Percentiles rank a stretch among this genome's conserved stretches.
phyloP scores from a whole-genome alignment of 2,797 vertebrate genomes.

The Falco peregrinus region DNA sequence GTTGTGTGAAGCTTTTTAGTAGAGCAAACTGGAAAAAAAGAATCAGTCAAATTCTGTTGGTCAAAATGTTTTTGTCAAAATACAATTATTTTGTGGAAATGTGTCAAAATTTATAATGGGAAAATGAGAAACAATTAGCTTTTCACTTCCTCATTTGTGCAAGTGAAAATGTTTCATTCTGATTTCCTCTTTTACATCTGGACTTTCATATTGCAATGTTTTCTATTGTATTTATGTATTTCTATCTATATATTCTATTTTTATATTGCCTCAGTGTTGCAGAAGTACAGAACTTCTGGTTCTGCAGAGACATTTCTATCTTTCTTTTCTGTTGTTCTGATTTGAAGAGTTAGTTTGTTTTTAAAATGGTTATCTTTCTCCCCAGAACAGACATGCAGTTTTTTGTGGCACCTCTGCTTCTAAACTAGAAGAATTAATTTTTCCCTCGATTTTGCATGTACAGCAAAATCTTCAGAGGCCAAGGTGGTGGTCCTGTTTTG shows the following conservation, averaged over 20 bases:
- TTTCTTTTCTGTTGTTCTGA: not conserved
- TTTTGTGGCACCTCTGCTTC: not conserved
- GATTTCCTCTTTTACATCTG: not conserved
- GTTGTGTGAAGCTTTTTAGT: not conserved
- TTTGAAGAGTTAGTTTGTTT: not conserved
- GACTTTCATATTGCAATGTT: not conserved
- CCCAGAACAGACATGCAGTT: not conserved
- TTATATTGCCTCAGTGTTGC: not conserved
- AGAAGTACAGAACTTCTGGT: not conserved
- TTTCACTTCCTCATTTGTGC: conserved; percentile 9
- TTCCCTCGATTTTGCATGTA: not conserved
- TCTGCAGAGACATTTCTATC: not conserved
- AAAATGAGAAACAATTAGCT: conserved; percentile 23
- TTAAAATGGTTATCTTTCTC: not conserved
- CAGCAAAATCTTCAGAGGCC: not conserved
- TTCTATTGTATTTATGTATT: conserved; percentile 5
- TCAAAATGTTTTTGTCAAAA: not conserved
- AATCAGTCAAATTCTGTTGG: not conserved
- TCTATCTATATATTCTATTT: not conserved
- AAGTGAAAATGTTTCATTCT: not conserved
- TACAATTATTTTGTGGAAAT: conserved; percentile 19
- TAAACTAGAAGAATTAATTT: not conserved
- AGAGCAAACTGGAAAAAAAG: not conserved
- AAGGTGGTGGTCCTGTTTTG: not conserved
- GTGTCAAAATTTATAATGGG: conserved; percentile 14